Base-by-base conservation (phyloP, 2,888 invertebrate species). In the Phalangium opilio region DNA sequence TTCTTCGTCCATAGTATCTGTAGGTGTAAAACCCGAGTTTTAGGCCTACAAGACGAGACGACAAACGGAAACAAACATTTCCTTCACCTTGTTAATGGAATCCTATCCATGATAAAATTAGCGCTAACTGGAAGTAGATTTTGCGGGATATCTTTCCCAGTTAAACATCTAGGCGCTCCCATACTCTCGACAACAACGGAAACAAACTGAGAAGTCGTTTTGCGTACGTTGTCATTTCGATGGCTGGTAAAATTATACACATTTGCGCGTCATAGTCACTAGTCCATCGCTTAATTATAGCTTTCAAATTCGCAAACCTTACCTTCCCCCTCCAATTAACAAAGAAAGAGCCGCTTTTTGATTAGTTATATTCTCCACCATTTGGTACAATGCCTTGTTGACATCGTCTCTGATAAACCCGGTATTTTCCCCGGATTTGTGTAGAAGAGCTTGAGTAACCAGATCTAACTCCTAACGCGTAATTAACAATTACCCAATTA, bases 381-480 rank as follows among this genome's bases (percentile, higher is more conserved):
- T 80, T 12, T 76, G 73, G 58, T 80, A 82, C 38, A 96, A 67
- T 1, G 91, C 84, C 10, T 74, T 73, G 48, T 81, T 79, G 3
- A 90, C 85, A 66, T 95, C 95, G 33, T 83, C 83, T 18, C 91
- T 74, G 44, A 96, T 74, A 64, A 96, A 93, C 58, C 81, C 79
- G 68, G 91, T 93, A 7, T 89, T 91, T 62, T 96, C 95, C 0
- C 90, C 89, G 43, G 86, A 83, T 51, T 91, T 79, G 57, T 83
- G 82, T 27, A 95, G 72, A 48, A 95, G 68, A 10, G 83, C 79
- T 18, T 75, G 76, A 1, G 81, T 80, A 44, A 89, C 73, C 62
- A 86, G 84, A 61, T 95, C 93, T 45, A 89, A 70, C 67, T 93
- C 91, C 70, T 56, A 20, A 2, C 36, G 27, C 27, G 8, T 4